phyloP scores from a whole-genome alignment of 1,140 invertebrate species.

The Latrodectus geometricus region DNA sequence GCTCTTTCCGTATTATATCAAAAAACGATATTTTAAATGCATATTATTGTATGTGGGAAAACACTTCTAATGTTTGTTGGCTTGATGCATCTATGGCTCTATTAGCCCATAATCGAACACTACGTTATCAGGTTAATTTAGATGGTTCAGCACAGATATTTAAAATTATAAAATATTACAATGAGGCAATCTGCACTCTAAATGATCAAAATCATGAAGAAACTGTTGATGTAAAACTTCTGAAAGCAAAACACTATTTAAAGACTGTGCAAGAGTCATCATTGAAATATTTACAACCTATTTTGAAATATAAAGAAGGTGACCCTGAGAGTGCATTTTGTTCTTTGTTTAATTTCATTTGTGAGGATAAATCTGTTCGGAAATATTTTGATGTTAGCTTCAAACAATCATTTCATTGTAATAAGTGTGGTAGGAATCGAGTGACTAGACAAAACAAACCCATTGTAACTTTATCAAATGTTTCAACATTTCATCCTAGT shows the following conservation, averaged over 20 bases:
- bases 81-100: conserved; percentile 42
- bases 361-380: not conserved
- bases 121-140: not conserved
- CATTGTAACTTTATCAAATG: conserved; percentile 32
- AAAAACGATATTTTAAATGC: not conserved
- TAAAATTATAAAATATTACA: conserved; percentile 12
- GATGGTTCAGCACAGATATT: not conserved
- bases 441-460: conserved; percentile 1
- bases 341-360: conserved; percentile 26
- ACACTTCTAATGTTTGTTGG: conserved; percentile 49
- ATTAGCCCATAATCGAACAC: conserved; percentile 15
- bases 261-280: not conserved
- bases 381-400: conserved; percentile 4
- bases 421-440: not conserved
- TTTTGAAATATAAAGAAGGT: conserved; percentile 34
- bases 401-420: not conserved
- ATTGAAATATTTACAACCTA: conserved; percentile 43
- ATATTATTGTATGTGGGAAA: conserved; percentile 36
- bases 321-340: conserved; percentile 43
- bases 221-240: not conserved
- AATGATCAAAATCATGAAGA: not conserved
- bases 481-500: not conserved
- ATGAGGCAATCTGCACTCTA: conserved; percentile 9
- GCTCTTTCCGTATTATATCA: not conserved
- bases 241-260: not conserved